Percentiles rank a stretch among this genome's conserved stretches.
These are phyloP conservation scores for Zygothrica quintamaculata DNA, from an alignment of 2,888 invertebrate species.

Conservation along the genomic window DNA sequence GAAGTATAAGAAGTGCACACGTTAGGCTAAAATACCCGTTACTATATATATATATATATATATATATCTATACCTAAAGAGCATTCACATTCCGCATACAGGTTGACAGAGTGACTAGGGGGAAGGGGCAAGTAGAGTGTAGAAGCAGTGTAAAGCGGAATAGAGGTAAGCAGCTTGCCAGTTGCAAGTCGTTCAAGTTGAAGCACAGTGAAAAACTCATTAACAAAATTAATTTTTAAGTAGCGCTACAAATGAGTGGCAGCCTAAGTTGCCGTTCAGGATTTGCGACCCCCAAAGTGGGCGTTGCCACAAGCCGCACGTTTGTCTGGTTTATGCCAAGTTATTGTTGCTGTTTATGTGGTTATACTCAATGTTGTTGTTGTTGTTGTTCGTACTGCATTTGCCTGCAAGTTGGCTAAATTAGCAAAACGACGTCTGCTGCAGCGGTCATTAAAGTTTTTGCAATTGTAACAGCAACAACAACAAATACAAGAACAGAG, in stretches of 20 bases:
- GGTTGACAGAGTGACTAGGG: constrained; percentile 23
- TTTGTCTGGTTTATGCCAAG: constrained; percentile 45
- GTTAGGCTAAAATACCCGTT: constrained; percentile 17
- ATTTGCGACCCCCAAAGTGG: constrained; percentile 23
- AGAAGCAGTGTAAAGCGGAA: too few species aligned
- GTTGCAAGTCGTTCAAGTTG: constrained; percentile 42
- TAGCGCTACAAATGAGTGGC: constrained; percentile 75
- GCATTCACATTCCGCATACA: constrained; percentile 35
- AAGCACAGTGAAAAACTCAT: constrained; percentile 77
- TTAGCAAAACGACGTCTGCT: constrained; percentile 65
- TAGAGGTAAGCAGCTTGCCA: constrained; percentile 48
- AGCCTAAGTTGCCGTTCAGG: constrained; percentile 55
- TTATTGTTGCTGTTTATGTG: constrained; percentile 7
- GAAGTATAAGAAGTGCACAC: constrained; percentile 1
- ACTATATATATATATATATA: constrained; percentile 1
- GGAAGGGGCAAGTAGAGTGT: neutral
- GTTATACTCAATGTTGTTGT: constrained; percentile 6
- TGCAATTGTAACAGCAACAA: constrained; percentile 32
- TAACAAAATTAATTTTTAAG: constrained; percentile 83
- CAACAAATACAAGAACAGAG: constrained; percentile 10
- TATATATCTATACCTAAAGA: constrained; percentile 4
- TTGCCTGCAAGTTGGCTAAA: constrained; percentile 70
- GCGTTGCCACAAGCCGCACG: constrained; percentile 57
- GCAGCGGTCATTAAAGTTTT: constrained; percentile 73
- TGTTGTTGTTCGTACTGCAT: constrained; percentile 44